Evolutionary conservation across 2,888 invertebrate species (phyloP).

Genomic region (Drosophila lacicola): DNA sequence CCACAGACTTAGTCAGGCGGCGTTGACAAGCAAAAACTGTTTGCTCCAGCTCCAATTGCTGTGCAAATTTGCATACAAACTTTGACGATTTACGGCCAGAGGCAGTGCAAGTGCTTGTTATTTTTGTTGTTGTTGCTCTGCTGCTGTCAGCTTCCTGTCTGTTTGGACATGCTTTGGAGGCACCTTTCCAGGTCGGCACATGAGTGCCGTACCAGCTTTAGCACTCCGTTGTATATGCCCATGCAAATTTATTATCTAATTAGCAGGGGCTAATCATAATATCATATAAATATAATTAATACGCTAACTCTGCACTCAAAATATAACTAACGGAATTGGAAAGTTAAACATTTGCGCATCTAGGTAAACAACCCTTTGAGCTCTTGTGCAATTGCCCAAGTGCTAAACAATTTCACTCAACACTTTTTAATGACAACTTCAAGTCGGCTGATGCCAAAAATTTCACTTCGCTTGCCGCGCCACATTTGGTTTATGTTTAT

Average conservation of each 20-base stretch:
- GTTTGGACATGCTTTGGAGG: constrained; percentile 32
- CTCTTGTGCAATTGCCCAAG: constrained; percentile 7
- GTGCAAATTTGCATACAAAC: constrained; percentile 67
- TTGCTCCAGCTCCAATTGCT: constrained; percentile 23
- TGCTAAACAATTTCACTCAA: constrained; percentile 41
- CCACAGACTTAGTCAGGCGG: constrained; percentile 4
- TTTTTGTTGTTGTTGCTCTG: constrained; percentile 3
- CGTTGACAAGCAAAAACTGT: constrained; percentile 30
- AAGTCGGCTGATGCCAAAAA: constrained; percentile 25
- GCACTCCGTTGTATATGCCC: constrained; percentile 10
- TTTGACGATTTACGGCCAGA: constrained; percentile 50
- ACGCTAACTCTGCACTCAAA: constrained; percentile 6
- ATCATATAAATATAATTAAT: constrained; percentile 22
- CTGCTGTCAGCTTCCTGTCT: constrained; percentile 62
- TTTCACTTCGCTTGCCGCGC: constrained; percentile 34
- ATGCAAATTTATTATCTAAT: constrained; percentile 37
- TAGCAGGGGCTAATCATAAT: constrained; percentile 35
- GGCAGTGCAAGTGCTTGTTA: constrained; percentile 24
- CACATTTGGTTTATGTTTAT: constrained; percentile 2
- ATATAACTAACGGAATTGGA: neutral
- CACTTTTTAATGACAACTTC: constrained; percentile 16
- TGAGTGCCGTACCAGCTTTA: neutral
- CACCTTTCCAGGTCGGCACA: constrained; percentile 38
- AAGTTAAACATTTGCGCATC: constrained; percentile 3
- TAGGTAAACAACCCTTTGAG: constrained; percentile 21